phyloP scores from a whole-genome alignment of 2,797 vertebrate species.

The Semotilus atromaculatus region DNA sequence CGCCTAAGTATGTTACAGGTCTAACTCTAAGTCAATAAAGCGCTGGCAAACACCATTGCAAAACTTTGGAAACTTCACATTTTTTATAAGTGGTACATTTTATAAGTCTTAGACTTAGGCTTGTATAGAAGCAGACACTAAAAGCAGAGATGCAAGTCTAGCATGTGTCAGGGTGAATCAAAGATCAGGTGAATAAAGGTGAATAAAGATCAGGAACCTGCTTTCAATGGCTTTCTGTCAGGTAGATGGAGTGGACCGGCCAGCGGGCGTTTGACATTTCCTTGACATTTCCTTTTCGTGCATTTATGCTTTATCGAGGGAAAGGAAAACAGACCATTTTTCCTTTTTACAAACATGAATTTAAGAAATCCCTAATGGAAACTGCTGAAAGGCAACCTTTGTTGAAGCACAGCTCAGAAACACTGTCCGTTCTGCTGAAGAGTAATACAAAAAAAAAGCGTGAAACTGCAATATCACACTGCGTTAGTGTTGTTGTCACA shows the following conservation, averaged over 20 bases:
- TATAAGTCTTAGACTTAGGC: no score
- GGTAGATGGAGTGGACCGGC: slow-evolving; percentile 69
- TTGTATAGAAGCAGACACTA: background rate
- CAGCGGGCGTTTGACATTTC: slow-evolving; percentile 83
- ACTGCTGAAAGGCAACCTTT: slow-evolving; percentile 75
- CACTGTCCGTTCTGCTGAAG: background rate
- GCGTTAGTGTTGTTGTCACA: slow-evolving; percentile 11
- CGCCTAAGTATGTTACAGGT: no score
- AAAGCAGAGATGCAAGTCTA: background rate
- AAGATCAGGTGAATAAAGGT: slow-evolving; percentile 7
- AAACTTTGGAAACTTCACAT: background rate
- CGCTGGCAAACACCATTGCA: no score
- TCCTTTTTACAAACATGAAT: slow-evolving; percentile 50
- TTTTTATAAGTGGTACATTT: background rate
- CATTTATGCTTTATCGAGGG: slow-evolving; percentile 72
- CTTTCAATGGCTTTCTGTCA: slow-evolving; percentile 13
- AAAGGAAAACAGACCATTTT: slow-evolving; percentile 75
- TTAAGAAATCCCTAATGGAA: slow-evolving; percentile 60
- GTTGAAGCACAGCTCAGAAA: slow-evolving; percentile 33
- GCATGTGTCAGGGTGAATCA: slow-evolving; percentile 20
- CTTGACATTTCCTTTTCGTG: slow-evolving; percentile 79
- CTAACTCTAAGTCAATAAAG: background rate
- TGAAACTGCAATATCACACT: slow-evolving; percentile 42
- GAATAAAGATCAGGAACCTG: background rate
- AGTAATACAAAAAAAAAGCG: background rate